Evolutionary conservation across 2,888 invertebrate genomes (phyloP), one percentile per base, ranked within the genome.

Genomic region (Erynnis tages): DNA sequence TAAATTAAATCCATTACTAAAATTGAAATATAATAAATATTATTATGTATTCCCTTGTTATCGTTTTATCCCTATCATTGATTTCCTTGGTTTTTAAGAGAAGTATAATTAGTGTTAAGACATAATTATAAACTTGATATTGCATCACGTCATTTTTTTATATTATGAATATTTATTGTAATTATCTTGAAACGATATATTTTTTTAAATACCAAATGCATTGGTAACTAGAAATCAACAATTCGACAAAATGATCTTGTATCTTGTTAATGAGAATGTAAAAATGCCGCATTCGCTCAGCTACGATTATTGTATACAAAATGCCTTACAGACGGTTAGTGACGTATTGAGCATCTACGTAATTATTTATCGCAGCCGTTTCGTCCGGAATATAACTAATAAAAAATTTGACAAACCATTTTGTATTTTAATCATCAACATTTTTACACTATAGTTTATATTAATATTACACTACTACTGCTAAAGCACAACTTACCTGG

Each of bases 321-420:
- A 65, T 71, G 74, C 76, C 75, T 79, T 78, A 71, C 70, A 61
- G 58, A 76, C 70, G 74, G 76, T 79, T 78, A 78, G 79, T 80
- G 78, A 79, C 61, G 40, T 57, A 62, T 49, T 49, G 55, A 16
- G 65, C 54, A 63, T 58, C 54, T 66, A 63, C 55, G 19, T 48
- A 47, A 66, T 68, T 66, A n/a, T n/a, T 71, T 71, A 67, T 73
- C 69, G 61, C 65, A 60, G 69, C 67, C 65, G 69, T 38, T 48
- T 69, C 62, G 57, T 41, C 55, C 58, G 54, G 65, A 67, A 62
- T 53, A 61, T 66, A 61, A 63, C 57, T 71, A 74, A 74, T 78
- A 76, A 77, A 63, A 73, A 70, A 59, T 70, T 73, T 76, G 70
- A 71, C 67, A 71, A 74, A 63, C 58, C 25, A 54, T 57, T 54